Conservation (phyloP, 2,797 vertebrate species). For the Anguilla anguilla region DNA sequence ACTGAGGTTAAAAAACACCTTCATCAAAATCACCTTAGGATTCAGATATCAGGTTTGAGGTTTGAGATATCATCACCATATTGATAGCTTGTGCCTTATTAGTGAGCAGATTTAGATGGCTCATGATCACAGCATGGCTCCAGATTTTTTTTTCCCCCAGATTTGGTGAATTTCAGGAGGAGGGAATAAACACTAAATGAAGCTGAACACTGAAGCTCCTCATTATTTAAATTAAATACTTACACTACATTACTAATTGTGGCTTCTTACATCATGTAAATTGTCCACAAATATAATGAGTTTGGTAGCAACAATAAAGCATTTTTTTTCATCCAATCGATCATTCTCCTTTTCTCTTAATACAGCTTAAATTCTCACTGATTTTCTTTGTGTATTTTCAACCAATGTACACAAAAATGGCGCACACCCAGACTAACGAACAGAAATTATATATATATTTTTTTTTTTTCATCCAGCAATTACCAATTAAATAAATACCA, state of each 20-base stretch:
- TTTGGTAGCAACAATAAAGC: background rate
- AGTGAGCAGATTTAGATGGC: background rate
- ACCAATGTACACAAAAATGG: background rate
- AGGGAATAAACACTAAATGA: background rate
- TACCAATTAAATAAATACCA: background rate
- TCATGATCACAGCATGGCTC: background rate
- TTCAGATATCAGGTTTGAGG: background rate
- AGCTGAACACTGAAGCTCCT: too few relatives aligned
- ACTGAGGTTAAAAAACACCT: too few relatives aligned
- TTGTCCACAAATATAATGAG: background rate
- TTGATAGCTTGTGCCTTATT: background rate
- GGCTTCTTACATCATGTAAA: background rate
- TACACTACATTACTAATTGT: background rate
- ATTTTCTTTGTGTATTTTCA: background rate
- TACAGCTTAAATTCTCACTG: background rate
- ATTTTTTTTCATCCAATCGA: background rate
- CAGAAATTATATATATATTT: too few relatives aligned
- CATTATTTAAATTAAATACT: too few relatives aligned
- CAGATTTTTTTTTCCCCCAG: background rate
- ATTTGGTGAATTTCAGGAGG: background rate
- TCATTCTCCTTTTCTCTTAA: background rate
- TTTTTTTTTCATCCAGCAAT: background rate
- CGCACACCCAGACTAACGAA: too few relatives aligned
- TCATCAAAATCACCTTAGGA: too few relatives aligned
- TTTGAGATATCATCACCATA: background rate